phyloP scores from a whole-genome alignment of 2,888 invertebrate species.

The Clunio marinus region DNA sequence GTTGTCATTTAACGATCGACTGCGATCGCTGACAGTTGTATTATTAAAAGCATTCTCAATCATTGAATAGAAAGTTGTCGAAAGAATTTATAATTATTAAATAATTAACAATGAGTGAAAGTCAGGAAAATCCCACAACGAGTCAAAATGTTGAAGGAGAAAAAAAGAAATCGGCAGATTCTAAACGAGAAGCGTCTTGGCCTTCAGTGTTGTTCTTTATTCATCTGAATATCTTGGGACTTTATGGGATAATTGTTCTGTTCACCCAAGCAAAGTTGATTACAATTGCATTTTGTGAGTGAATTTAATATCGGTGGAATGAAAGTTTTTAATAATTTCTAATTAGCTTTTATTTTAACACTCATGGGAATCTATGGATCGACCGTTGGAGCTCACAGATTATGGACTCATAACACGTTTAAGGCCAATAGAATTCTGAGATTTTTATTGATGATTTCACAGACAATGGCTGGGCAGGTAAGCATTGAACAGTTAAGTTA shows the following conservation, averaged over 20 bases:
- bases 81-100: too few relatives aligned
- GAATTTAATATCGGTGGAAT: constrained; percentile 10
- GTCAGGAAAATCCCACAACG: not conserved
- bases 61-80: too few relatives aligned
- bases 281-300: constrained; percentile 64
- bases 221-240: constrained; percentile 65
- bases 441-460: constrained; percentile 73
- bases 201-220: constrained; percentile 68
- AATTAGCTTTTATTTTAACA: constrained; percentile 60
- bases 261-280: constrained; percentile 59
- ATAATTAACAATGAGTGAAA: constrained; percentile 11
- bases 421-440: constrained; percentile 67
- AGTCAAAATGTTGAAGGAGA: not conserved
- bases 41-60: too few relatives aligned
- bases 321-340: not conserved
- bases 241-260: constrained; percentile 61
- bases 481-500: too few relatives aligned
- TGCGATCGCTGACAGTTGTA: too few relatives aligned
- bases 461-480: constrained; percentile 86
- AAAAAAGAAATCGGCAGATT: not conserved
- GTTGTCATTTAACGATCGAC: too few relatives aligned
- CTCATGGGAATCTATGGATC: constrained; percentile 69
- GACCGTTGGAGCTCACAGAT: constrained; percentile 86
- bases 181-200: constrained; percentile 67
- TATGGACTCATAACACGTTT: constrained; percentile 88